Percentiles rank a stretch among this genome's conserved stretches.
Conservation (phyloP, 2,888 invertebrate species). For the Ethmia dodecea region DNA sequence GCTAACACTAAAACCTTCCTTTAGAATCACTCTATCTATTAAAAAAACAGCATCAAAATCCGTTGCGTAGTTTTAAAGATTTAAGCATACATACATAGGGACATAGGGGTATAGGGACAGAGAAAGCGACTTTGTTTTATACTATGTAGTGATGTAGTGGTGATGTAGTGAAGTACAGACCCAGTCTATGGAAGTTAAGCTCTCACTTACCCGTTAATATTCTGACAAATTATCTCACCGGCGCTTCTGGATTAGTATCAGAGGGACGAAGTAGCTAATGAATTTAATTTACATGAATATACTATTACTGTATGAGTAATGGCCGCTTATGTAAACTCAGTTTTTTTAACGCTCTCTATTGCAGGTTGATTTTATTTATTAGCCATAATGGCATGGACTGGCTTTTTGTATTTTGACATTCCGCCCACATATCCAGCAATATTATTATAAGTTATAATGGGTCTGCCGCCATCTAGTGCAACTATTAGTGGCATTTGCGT, state of each 20-base stretch:
- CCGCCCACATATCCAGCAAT: slow-evolving; percentile 42
- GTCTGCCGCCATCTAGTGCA: slow-evolving; percentile 24
- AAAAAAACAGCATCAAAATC: too few species aligned
- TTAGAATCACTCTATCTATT: too few species aligned
- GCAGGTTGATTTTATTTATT: slow-evolving; percentile 43
- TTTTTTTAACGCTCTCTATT: slow-evolving; percentile 40
- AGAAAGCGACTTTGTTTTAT: too few species aligned
- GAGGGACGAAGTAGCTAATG: slow-evolving; percentile 52
- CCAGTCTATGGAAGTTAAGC: too few species aligned
- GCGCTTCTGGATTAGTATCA: slow-evolving; percentile 17
- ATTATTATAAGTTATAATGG: slow-evolving; percentile 39
- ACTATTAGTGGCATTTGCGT: slow-evolving; percentile 15
- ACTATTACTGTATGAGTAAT: slow-evolving; percentile 60
- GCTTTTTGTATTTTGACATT: slow-evolving; percentile 34
- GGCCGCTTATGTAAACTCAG: slow-evolving; percentile 42
- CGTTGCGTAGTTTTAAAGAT: too few species aligned
- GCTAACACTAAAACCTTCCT: too few species aligned
- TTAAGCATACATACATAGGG: too few species aligned
- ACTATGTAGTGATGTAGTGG: too few species aligned
- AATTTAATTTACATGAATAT: slow-evolving; percentile 62
- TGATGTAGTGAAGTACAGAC: too few species aligned
- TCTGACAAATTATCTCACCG: slow-evolving; percentile 20
- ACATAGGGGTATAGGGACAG: too few species aligned
- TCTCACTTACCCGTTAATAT: neutral
- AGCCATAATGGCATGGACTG: slow-evolving; percentile 46